phyloP scores from a whole-genome alignment of 2,797 vertebrate species.

The Avahi laniger region DNA sequence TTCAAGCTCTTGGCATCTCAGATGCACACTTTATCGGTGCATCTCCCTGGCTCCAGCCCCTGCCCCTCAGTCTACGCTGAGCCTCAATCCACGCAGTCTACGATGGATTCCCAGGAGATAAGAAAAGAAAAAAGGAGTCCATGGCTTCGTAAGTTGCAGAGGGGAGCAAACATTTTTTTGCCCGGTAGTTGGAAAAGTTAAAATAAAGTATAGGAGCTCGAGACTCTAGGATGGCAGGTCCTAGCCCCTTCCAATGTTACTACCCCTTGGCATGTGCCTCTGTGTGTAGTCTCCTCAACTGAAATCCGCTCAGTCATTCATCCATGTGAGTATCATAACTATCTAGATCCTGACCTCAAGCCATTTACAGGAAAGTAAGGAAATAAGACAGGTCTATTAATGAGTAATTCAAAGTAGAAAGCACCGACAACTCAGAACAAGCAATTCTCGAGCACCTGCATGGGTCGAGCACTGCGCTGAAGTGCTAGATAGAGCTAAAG shows the following conservation, averaged over 20 bases:
- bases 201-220: background rate
- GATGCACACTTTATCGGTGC: background rate
- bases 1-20: background rate
- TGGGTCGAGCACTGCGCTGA: background rate
- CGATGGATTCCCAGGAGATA: background rate
- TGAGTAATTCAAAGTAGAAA: background rate
- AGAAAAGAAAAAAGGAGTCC: background rate
- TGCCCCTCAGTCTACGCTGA: no score
- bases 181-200: background rate
- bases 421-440: background rate
- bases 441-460: background rate
- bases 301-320: background rate
- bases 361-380: background rate
- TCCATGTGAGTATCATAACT: background rate
- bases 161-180: background rate
- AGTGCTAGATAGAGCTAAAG: background rate
- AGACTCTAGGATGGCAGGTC: background rate
- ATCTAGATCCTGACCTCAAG: background rate
- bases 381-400: background rate
- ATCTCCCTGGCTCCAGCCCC: background rate
- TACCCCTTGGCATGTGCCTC: background rate
- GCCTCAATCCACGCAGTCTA: background rate
- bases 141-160: background rate
- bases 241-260: background rate
- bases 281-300: background rate